These are phyloP conservation scores for Boloria euphrosyne DNA, from an alignment of 2,888 invertebrate genomes.

Conservation along the genomic window DNA sequence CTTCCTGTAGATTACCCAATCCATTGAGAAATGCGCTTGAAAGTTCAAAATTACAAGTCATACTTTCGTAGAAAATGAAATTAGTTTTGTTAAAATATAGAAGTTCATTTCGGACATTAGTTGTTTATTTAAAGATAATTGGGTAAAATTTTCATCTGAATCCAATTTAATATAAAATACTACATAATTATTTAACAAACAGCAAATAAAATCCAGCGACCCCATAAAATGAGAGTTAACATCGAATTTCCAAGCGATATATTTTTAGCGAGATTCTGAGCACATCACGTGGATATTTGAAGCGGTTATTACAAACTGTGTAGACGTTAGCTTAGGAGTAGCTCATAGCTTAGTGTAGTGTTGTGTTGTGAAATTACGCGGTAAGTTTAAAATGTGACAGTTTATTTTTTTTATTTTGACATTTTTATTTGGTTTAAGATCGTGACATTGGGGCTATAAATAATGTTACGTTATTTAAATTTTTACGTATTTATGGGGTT, in stretches of 20 bases:
- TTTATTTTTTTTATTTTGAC: conserved; percentile 3
- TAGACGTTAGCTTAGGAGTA: conserved; percentile 44
- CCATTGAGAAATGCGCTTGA: too few species aligned
- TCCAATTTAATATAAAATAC: neutral
- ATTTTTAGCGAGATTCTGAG: conserved; percentile 45
- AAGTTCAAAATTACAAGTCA: too few species aligned
- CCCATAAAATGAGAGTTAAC: conserved; percentile 42
- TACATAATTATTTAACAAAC: conserved; percentile 2
- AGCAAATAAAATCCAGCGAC: conserved; percentile 23
- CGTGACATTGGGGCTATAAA: conserved; percentile 3
- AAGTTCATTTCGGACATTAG: too few species aligned
- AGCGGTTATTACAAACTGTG: conserved; percentile 47
- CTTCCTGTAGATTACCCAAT: too few species aligned
- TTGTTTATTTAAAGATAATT: too few species aligned
- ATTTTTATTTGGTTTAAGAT: neutral
- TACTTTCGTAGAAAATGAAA: too few species aligned
- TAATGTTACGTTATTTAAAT: neutral
- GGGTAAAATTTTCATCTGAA: too few species aligned
- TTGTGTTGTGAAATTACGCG: conserved; percentile 35
- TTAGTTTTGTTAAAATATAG: too few species aligned
- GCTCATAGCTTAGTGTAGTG: conserved; percentile 33
- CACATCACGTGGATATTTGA: conserved; percentile 44
- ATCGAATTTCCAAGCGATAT: conserved; percentile 41
- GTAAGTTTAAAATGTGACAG: conserved; percentile 30
- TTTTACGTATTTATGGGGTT: too few species aligned